Base-by-base conservation (phyloP, 2,888 invertebrate genomes). In the Linyphia triangularis region DNA sequence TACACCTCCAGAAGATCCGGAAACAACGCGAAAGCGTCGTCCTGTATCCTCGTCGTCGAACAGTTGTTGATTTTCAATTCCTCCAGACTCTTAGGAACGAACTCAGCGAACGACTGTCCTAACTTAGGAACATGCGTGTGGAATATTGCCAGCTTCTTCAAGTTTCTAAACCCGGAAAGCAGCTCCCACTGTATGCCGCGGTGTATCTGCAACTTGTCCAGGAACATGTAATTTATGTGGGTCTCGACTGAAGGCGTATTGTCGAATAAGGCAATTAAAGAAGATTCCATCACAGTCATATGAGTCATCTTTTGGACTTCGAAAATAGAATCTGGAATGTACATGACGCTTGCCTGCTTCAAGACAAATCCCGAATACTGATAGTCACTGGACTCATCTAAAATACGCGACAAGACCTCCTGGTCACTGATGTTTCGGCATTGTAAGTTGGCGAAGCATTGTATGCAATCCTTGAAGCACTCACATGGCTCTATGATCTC, bases 121-220 rank as follows among this genome's bases (percentile, higher is more conserved):
- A 73, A 16, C n/a, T 28, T 73, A 5, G 9, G 19, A 6, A 30
- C n/a, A 19, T 1, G 5, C 19, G 57, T 24, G n/a, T 51, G 10
- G 9, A 26, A 1, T 7, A 73, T 5, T 1, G 24, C 28, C 26
- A 73, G 13, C 3, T 26, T n/a, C 19, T 57, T 73, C 13, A 73
- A n/a, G 28, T 73, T 73, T 19, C 9, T 19, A 13, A 57, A 19
- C 1, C n/a, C 30, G 7, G 72, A 24, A 4, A 73, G 43, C 7
- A 73, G 19, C 13, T 73, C 72, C 57, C 51, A 73, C 30, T 73
- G 72, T 6, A 73, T 28, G 7, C 43, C 16, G n/a, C 51, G 51
- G 10, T 10, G 24, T 26, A 63, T 9, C 63, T 1, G 9, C 26
- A 63, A 22, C 2, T 63, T 24, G 28, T 63, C 24, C 24, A 63